phyloP scores from a whole-genome alignment of 2,888 invertebrate genomes.

The Seira ritae region DNA sequence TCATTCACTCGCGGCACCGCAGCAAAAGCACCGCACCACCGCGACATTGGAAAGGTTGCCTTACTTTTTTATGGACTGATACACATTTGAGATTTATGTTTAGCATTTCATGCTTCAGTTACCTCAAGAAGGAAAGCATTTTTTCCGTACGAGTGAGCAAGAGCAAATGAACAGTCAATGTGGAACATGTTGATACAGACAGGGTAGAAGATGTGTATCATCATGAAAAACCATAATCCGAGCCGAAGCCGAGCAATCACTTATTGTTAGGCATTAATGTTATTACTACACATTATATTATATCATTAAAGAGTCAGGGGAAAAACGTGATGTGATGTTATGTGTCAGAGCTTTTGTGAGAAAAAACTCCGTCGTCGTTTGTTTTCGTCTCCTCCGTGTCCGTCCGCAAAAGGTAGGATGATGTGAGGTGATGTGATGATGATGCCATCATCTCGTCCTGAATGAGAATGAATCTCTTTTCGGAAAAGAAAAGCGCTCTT shows the following conservation, averaged over 20 bases:
- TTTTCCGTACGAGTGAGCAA: background rate
- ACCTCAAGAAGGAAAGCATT: constrained; percentile 11
- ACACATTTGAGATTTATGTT: constrained; percentile 37
- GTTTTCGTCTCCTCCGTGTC: constrained; percentile 15
- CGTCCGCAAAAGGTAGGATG: constrained; percentile 15
- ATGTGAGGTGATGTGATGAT: constrained; percentile 1
- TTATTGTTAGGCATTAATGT: constrained; percentile 23
- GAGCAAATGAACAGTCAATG: constrained; percentile 59
- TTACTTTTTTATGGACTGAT: constrained; percentile 53
- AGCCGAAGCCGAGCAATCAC: constrained; percentile 1
- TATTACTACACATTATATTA: constrained; percentile 12
- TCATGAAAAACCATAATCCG: too few relatives aligned
- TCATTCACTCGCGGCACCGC: constrained; percentile 51
- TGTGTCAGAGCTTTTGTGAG: constrained; percentile 19
- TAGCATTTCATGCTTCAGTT: constrained; percentile 39
- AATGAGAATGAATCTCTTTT: constrained; percentile 55
- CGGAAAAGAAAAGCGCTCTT: constrained; percentile 31
- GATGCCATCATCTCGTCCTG: constrained; percentile 28
- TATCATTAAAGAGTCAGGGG: constrained; percentile 28
- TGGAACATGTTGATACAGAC: constrained; percentile 64
- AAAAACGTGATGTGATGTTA: constrained; percentile 45
- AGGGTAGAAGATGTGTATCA: constrained; percentile 26
- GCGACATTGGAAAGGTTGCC: constrained; percentile 54
- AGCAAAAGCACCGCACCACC: background rate
- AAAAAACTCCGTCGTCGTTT: constrained; percentile 18